phyloP scores from a whole-genome alignment of 1,140 invertebrate genomes.

The Drosophila willistoni region DNA sequence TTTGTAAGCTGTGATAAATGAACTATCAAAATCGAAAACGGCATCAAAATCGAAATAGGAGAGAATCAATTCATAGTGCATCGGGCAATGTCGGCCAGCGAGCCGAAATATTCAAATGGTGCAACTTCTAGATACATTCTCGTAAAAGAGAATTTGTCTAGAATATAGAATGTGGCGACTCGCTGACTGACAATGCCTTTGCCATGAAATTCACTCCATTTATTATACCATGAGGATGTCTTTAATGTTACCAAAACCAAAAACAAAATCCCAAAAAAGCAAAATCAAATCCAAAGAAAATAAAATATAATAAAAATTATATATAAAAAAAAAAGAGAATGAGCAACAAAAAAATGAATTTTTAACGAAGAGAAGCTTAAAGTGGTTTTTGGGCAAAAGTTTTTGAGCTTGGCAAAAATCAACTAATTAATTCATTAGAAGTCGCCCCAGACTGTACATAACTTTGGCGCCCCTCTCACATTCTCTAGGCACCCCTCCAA shows the following conservation, averaged over 20 bases:
- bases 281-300: constrained; percentile 41
- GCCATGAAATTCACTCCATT: constrained; percentile 31
- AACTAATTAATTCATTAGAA: constrained; percentile 77
- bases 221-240: constrained; percentile 36
- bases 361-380: constrained; percentile 49
- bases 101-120: constrained; percentile 63
- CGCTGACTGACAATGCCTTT: constrained; percentile 40
- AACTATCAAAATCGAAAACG: constrained; percentile 63
- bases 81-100: constrained; percentile 51
- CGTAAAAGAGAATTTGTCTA: constrained; percentile 32
- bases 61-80: constrained; percentile 50
- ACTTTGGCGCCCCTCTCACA: constrained; percentile 40
- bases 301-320: constrained; percentile 21
- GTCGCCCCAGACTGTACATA: constrained; percentile 44
- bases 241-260: constrained; percentile 44
- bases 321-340: constrained; percentile 19
- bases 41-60: constrained; percentile 65
- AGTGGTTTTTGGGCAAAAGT: constrained; percentile 35
- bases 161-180: constrained; percentile 35
- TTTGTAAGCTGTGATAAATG: constrained; percentile 82
- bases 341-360: constrained; percentile 37
- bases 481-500: too few relatives aligned
- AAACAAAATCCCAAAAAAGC: constrained; percentile 1
- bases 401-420: constrained; percentile 47
- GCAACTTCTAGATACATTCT: constrained; percentile 66